Evolutionary conservation across 2,797 vertebrate species (phyloP), one percentile per base, ranked within the genome.

Genomic region (Babyrousa celebensis): DNA sequence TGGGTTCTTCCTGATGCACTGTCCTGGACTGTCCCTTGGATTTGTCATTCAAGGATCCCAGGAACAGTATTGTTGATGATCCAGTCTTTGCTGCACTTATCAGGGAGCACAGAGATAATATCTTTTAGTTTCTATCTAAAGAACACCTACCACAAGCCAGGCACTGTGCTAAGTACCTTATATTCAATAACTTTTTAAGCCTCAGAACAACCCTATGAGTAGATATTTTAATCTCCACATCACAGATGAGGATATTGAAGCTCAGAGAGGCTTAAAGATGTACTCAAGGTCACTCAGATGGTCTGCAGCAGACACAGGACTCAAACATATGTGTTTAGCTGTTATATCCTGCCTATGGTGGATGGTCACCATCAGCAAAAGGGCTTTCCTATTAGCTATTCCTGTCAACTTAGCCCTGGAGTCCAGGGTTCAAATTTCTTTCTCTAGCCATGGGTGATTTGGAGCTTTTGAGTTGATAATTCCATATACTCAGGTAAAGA

Each of bases 181-280:
- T 32, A 70, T 70, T 62, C 14, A 65, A 5, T 67, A 43, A 60
- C 25, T 87, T 92, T 75, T 85, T 79, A 79, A 83, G 21, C 12
- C 4, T 84, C 12, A 43, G n/a, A 80, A 77, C 21, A 80, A n/a
- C 1, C 60, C 62, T 75, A 3, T 52, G 43, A 85, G 56, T 87
- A 65, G 67, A 8, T 56, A 89, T 72, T 88, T 93, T 88, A 43
- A 78, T 62, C 75, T 89, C 70, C 18, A 21, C 67, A 21, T 79
- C 23, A 65, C 43, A 70, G 12, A 12, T 80, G 63, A 71, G 43
- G 83, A 91, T 32, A 48, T 6, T n/a, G 60, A 88, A 74, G 56
- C 74, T 87, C n/a, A 92, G 84, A 77, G 56, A 96, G 20, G 15
- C 43, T 80, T 77, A 89, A 48, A 68, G 85, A 92, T 6, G 12